Evolutionary conservation across 1,140 invertebrate genomes (phyloP).

Genomic region (Papilio xuthus): DNA sequence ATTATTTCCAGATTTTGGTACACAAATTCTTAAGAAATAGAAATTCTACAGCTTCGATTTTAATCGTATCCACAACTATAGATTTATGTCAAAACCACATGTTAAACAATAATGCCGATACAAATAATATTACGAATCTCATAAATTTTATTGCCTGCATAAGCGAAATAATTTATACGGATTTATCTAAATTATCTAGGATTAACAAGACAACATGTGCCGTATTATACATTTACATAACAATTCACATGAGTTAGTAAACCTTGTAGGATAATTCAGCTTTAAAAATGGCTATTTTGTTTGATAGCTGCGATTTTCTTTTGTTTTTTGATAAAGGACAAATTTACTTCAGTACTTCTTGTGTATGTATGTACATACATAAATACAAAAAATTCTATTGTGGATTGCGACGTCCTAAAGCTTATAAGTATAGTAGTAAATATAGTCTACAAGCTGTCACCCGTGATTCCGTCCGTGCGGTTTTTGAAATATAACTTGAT

Average conservation of each 20-base stretch:
- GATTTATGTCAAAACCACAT: neutral
- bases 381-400: no score
- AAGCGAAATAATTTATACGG: neutral
- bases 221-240: neutral
- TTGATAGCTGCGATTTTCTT: neutral
- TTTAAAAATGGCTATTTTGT: neutral
- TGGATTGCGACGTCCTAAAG: no score
- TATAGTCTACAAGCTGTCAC: no score
- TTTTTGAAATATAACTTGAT: no score
- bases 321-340: neutral
- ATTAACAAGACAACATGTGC: slow-evolving; percentile 7
- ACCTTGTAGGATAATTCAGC: neutral
- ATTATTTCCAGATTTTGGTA: neutral
- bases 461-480: no score
- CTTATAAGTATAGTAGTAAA: no score
- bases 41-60: neutral
- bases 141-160: slow-evolving; percentile 25
- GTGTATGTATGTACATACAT: no score
- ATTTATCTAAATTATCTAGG: slow-evolving; percentile 23
- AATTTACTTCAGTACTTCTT: no score
- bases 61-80: neutral
- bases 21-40: neutral
- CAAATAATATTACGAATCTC: slow-evolving; percentile 4
- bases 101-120: neutral
- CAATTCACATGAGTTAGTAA: neutral